Evolutionary conservation across 2,113 vertebrate genomes (phyloP), one percentile per base, ranked within the genome.

Genomic region (Pelusios castaneus): DNA sequence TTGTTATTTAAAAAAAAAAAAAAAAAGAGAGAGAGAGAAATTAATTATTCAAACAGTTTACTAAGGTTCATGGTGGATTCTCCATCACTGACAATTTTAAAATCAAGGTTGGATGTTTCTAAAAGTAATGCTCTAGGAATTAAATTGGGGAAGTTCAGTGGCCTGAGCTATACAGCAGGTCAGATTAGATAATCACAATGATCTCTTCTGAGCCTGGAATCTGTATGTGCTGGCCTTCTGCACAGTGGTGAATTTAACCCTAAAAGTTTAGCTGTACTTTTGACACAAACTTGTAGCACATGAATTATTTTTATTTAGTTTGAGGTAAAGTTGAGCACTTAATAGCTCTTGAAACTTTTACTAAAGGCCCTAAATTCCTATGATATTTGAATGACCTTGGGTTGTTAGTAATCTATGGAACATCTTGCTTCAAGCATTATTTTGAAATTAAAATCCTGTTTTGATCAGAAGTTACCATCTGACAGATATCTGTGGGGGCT

Each of bases 361-460:
- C 14, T 29, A 8, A 8, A 29, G n/a, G 8, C 25, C 13, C 8
- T 87, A 31, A 49, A 31, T 55, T 4, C 90, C 21, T 31, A 4
- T 29, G 1, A 3, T 49, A 5, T 55, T 2, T 47, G 43, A 25
- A 5, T 87, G 52, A 76, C 51, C 38, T 55, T 41, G 27, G 16
- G 2, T 73, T 54, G 13, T 45, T 47, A 38, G 43, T 79, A 83
- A 25, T 85, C 27, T 12, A 60, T 80, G 0, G 34, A n/a, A 0
- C 77, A 10, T 38, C 63, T 41, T 63, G 13, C 51, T 88, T 70
- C 5, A 14, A 5, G 34, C 1, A 1, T 60, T 88, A 24, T 24
- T 96, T 88, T 93, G 86, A 78, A 84, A 10, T 8, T 76, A 1
- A 67, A 34, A n/a, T 67, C 34, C 29, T 2, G 0, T 67, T 92